Evolutionary conservation across 2,888 invertebrate species (phyloP).

Genomic region (Pycnomerus fuliginosus): DNA sequence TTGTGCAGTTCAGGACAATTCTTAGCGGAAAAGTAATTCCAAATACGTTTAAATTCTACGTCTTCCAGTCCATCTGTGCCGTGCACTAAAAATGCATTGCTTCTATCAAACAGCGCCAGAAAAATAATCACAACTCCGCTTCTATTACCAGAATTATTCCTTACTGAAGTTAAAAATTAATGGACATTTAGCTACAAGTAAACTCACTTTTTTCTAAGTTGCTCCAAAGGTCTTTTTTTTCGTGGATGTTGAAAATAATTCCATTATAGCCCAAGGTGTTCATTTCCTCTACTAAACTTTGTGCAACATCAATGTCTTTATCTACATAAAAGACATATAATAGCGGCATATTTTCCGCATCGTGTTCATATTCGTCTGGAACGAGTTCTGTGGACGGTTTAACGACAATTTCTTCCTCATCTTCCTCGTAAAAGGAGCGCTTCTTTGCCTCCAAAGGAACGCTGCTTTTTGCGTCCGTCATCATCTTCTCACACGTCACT

Average conservation of each 20-base stretch:
- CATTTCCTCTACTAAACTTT: conserved; percentile 26
- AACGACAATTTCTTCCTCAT: conserved; percentile 37
- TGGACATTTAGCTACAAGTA: conserved; percentile 1
- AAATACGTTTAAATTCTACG: conserved; percentile 32
- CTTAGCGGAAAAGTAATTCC: conserved; percentile 38
- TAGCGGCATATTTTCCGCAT: conserved; percentile 13
- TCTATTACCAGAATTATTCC: conserved; percentile 27
- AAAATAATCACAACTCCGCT: conserved; percentile 40
- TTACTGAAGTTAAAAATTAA: conserved; percentile 26
- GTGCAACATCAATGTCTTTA: conserved; percentile 23
- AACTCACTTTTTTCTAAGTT: conserved; percentile 32
- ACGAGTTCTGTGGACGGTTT: conserved; percentile 46
- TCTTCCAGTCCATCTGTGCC: conserved; percentile 3
- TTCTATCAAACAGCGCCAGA: conserved; percentile 26
- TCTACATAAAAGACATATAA: conserved; percentile 27
- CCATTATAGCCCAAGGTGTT: conserved; percentile 27
- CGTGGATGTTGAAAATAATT: conserved; percentile 25
- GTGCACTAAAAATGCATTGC: conserved; percentile 25
- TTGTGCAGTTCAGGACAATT: conserved; percentile 38
- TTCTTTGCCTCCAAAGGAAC: no score
- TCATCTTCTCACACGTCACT: no score
- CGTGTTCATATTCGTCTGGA: conserved; percentile 44
- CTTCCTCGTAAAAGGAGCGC: conserved; percentile 4
- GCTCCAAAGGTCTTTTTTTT: conserved; percentile 19
- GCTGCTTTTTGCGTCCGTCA: no score